Conservation (phyloP, 2,113 vertebrate species). For the Cochlearius cochlearius region DNA sequence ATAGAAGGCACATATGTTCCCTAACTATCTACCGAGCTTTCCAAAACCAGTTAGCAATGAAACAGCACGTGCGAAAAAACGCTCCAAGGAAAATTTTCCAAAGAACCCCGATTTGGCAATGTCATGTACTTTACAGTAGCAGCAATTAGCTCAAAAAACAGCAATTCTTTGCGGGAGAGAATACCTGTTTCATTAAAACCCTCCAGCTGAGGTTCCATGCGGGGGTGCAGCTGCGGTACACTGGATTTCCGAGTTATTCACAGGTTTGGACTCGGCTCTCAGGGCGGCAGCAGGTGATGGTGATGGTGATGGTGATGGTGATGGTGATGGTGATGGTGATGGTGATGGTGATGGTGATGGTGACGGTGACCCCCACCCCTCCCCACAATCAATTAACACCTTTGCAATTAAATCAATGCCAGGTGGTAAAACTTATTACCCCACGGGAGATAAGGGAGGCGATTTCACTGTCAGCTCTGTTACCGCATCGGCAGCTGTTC, state of each 20-base stretch:
- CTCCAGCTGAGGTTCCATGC: neutral
- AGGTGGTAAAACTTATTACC: neutral
- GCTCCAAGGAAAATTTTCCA: neutral
- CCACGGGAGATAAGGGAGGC: neutral
- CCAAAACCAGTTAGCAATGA: neutral
- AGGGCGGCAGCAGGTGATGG: neutral
- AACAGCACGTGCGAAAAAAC: neutral
- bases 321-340: neutral
- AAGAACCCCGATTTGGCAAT: neutral
- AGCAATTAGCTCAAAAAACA: conserved; percentile 16
- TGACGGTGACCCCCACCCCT: neutral
- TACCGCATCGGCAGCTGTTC: neutral
- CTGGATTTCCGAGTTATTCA: neutral
- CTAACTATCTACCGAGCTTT: neutral
- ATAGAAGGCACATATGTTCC: neutral
- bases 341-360: too few relatives aligned
- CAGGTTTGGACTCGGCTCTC: neutral
- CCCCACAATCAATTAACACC: neutral
- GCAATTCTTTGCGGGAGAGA: neutral
- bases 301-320: too few relatives aligned
- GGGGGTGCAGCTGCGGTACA: neutral
- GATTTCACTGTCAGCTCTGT: neutral
- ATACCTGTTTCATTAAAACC: conserved; percentile 17
- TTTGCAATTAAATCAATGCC: neutral
- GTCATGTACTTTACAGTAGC: neutral